Base-by-base conservation (phyloP, 2,888 invertebrate species). In the Pandemis heparana region DNA sequence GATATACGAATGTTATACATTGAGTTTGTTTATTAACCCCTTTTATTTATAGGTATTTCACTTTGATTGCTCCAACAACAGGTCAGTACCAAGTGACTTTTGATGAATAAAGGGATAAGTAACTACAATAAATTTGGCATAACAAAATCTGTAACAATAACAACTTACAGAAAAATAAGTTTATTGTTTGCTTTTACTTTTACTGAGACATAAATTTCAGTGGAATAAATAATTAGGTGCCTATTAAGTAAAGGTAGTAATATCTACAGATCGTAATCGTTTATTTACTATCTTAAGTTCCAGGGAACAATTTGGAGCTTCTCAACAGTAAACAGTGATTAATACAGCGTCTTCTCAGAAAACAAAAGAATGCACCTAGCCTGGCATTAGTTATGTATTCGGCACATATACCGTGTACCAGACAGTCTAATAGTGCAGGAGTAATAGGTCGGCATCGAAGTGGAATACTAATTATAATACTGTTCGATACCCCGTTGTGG, bases 311-410 rank as follows among this genome's bases (percentile, higher is more conserved):
- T 53, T 48, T 10, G 48, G 14, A 12, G 7, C 7, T 48, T 53
- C 9, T 53, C 18, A 53, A 8, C 51, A 51, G 16, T 10, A 43
- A 14, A 46, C 10, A 4, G 43, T 46, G 43, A 10, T 10, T 10
- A 46, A 38, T 18, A 16, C 5, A 43, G 7, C 7, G 10, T 53
- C 18, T 66, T 66, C 39, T n/a, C 53, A 38, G 60, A 46, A 63
- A 61, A 70, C 63, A 18, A 63, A 70, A 56, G 63, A 70, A 64
- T 46, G 43, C 70, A 62, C 62, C 43, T 12, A 56, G 41, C 39
- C 56, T 32, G 6, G 14, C 12, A 70, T 70, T 56, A 70, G n/a
- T 63, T 64, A 70, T 70, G 70, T 70, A 70, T 63, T 63, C 43
- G 70, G 70, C 63, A 63, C 70, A 70, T 63, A 56, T 65, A 53